A percentile compares a stretch with the other conserved stretches of the same genome.
Evolutionary conservation across 2,113 vertebrate genomes (phyloP).

Genomic region (Festucalex cinctus): DNA sequence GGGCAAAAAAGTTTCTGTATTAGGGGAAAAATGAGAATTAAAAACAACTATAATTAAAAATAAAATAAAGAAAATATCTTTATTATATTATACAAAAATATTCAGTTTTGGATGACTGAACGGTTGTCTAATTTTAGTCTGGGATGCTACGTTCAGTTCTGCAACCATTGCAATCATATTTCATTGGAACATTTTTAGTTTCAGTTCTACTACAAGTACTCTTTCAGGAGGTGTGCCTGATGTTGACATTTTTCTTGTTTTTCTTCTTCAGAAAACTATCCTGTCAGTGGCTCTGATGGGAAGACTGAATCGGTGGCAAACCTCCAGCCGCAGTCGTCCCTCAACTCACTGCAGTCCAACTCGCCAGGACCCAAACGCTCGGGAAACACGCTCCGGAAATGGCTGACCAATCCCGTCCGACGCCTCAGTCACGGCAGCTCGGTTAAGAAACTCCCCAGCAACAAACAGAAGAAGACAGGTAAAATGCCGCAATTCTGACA

Average conservation of each 20-base stretch:
- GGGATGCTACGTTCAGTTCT: neutral
- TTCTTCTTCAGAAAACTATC: conserved; percentile 77
- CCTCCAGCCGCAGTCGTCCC: conserved; percentile 87
- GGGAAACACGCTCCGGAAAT: conserved; percentile 94
- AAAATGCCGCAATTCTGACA: neutral
- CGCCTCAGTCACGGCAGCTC: conserved; percentile 89
- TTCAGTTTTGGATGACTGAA: neutral
- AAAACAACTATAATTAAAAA: no score
- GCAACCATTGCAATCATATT: neutral
- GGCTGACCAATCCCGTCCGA: conserved; percentile 92
- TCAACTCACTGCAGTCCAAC: conserved; percentile 87
- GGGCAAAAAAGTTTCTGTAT: no score
- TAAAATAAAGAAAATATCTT: no score
- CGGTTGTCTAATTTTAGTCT: no score
- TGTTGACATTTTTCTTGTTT: neutral
- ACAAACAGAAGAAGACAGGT: conserved; percentile 77
- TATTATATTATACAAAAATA: no score
- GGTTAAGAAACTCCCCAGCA: conserved; percentile 84
- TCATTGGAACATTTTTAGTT: neutral
- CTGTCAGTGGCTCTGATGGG: conserved; percentile 80
- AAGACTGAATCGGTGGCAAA: conserved; percentile 92
- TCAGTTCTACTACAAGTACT: neutral
- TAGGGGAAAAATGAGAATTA: no score
- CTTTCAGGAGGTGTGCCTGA: neutral
- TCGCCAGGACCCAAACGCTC: conserved; percentile 93